A percentile compares a stretch with the other conserved stretches of the same genome.
phyloP scores from a whole-genome alignment of 2,113 vertebrate genomes.

The Delphinus delphis region DNA sequence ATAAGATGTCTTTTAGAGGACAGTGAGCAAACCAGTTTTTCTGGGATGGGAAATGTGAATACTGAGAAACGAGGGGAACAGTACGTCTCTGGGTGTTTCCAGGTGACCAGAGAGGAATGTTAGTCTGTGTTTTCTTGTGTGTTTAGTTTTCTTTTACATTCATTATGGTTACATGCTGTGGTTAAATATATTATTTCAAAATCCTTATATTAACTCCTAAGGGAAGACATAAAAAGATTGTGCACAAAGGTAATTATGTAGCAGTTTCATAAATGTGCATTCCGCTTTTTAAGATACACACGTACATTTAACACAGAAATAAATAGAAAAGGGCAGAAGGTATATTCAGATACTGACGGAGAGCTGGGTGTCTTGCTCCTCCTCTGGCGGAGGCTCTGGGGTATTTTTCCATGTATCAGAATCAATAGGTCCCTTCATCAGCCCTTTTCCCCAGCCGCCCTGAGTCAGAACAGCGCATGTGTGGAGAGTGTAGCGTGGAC shows the following conservation, averaged over 20 bases:
- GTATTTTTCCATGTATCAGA: constrained; percentile 41
- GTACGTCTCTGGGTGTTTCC: background rate
- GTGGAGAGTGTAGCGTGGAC: background rate
- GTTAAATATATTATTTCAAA: constrained; percentile 15
- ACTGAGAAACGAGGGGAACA: background rate
- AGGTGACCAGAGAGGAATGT: background rate
- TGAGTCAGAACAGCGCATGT: background rate
- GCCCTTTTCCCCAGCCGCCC: background rate
- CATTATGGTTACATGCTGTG: background rate
- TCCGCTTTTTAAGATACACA: background rate
- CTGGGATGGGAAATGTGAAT: background rate
- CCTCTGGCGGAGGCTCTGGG: background rate
- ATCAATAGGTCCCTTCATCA: constrained; percentile 55
- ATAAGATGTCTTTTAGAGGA: background rate
- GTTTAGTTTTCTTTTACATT: constrained; percentile 3
- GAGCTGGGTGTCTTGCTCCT: background rate
- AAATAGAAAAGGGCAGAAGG: constrained; percentile 13
- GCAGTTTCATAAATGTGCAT: background rate
- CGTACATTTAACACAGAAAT: background rate
- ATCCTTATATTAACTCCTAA: constrained; percentile 15
- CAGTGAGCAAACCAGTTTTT: background rate
- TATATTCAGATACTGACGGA: background rate
- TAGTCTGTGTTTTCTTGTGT: background rate
- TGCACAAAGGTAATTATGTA: background rate
- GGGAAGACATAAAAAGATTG: background rate